Base-by-base conservation (phyloP, 1,140 invertebrate genomes). In the Aleiodes sp. region DNA sequence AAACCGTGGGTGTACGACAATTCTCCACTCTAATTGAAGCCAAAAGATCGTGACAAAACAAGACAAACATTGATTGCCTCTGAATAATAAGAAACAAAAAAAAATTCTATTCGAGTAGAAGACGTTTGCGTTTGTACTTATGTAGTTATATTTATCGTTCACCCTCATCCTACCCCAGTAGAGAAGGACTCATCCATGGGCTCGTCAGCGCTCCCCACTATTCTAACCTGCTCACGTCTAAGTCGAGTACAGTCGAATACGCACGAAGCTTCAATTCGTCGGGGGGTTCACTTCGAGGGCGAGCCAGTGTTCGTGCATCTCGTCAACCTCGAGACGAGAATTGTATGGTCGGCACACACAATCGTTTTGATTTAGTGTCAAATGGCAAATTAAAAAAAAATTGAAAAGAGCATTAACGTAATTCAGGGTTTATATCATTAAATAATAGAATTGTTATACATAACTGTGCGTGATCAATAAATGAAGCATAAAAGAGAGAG, bases 161-260 rank as follows among this genome's bases (percentile, higher is more conserved):
- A 24, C 2, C 21, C 46, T 16, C 46, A 52, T 52, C 10, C 57
- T n/a, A 67, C 72, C 61, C 63, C 70, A 70, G 68, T 71, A 73
- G n/a, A n/a, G 76, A 76, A 74, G 73, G 73, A 46, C 56, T 57
- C 72, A 41, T 70, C 70, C 64, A 57, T 43, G 52, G 65, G 57
- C 67, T 70, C 67, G 56, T 66, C 43, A 64, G 43, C 67, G 39
- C 67, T 33, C 74, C 70, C 37, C 61, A 26, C n/a, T 26, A 31
- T 12, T 9, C 46, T 12, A 10, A 56, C 9, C n/a, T 12, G 24
- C 28, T 59, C 24, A 59, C 14, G 28, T 28, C 14, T n/a, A 12
- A 33, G 52, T 66, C 72, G 37, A 70, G 9, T 16, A 4, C 80
- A 65, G 71, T 74, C 76, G 74, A 68, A 61, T 16, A 29, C 72